These are phyloP conservation scores for Leptopilina myrica DNA, from an alignment of 2,888 invertebrate genomes.

Conservation along the genomic window DNA sequence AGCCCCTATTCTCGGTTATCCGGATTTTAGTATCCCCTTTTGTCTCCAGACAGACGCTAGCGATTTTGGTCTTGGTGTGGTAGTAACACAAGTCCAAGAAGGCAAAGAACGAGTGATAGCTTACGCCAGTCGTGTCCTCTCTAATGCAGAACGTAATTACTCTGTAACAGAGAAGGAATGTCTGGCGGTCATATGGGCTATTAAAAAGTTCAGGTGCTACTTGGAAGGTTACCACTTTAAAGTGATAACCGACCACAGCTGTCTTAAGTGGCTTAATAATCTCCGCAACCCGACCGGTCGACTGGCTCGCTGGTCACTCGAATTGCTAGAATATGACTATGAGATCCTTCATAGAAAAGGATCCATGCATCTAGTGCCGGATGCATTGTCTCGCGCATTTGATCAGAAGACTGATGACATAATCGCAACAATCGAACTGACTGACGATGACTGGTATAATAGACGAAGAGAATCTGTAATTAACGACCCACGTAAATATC, in stretches of 20 bases:
- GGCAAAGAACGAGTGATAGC: neutral
- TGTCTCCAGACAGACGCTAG: conserved; percentile 22
- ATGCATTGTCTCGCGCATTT: neutral
- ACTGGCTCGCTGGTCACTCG: neutral
- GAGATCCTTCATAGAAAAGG: neutral
- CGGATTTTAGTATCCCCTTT: neutral
- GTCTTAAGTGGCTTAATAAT: neutral
- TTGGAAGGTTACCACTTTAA: neutral
- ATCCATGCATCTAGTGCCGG: neutral
- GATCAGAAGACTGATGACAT: neutral
- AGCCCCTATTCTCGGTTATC: neutral
- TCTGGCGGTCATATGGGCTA: neutral
- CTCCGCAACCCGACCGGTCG: neutral
- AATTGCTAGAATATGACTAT: neutral
- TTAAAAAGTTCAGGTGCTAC: neutral
- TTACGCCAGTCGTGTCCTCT: neutral
- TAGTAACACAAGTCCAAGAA: neutral
- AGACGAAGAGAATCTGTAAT: neutral
- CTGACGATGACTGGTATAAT: neutral
- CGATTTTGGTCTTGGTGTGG: neutral
- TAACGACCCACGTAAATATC: neutral
- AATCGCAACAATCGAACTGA: neutral
- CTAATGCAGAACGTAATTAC: neutral
- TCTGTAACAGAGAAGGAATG: neutral
- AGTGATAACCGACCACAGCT: neutral